Conservation (phyloP, 2,113 vertebrate genomes). For the Bos indicus region DNA sequence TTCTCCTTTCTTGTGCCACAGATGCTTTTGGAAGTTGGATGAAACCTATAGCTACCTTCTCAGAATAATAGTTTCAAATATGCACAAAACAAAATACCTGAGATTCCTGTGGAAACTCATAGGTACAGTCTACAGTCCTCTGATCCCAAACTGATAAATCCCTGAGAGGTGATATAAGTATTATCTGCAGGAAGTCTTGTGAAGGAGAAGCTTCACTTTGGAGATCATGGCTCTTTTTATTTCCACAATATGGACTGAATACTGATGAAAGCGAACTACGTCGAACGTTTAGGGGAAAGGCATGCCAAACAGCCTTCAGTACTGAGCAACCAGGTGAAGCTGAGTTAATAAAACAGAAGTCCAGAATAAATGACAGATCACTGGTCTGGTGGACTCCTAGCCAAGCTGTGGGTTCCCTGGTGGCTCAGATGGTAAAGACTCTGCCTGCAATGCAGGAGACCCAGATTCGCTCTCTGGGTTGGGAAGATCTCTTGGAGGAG, state of each 20-base stretch:
- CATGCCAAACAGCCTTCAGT: background rate
- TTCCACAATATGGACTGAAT: background rate
- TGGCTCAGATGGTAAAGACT: background rate
- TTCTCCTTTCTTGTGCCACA: background rate
- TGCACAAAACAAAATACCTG: background rate
- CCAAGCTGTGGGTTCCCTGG: background rate
- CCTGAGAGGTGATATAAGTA: background rate
- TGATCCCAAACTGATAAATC: background rate
- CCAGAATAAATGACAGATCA: background rate
- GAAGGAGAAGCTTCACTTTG: background rate
- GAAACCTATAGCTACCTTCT: background rate
- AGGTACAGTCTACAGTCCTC: background rate
- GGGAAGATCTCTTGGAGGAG: background rate
- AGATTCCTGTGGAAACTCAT: background rate
- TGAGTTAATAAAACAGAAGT: background rate
- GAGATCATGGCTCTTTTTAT: background rate
- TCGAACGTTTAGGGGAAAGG: background rate
- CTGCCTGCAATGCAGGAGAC: background rate
- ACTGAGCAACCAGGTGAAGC: background rate
- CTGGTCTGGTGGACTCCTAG: background rate
- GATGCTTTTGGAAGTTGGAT: background rate
- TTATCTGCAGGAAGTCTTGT: background rate
- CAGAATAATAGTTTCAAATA: background rate
- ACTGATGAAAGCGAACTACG: background rate
- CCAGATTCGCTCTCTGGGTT: background rate